Conservation (phyloP, 2,797 vertebrate genomes). For the Cephalopachus bancanus region DNA sequence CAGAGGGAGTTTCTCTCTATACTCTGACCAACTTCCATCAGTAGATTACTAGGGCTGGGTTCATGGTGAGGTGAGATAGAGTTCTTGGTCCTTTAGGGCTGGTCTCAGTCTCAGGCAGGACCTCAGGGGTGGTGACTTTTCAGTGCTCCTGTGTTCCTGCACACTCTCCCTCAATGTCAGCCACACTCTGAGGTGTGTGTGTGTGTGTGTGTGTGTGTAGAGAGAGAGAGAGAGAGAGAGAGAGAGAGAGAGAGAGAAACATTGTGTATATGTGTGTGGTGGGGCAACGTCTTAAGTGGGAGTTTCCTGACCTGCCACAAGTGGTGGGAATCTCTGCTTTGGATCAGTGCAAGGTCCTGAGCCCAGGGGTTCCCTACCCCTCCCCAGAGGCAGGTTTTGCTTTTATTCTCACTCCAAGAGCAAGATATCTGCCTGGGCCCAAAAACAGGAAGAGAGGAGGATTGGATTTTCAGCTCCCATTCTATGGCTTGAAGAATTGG, state of each 20-base stretch:
- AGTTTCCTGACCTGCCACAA: neutral
- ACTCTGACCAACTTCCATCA: neutral
- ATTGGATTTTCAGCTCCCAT: neutral
- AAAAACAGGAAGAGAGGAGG: neutral
- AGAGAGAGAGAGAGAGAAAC: too few relatives aligned
- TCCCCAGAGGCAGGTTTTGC: neutral
- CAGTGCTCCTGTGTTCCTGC: neutral
- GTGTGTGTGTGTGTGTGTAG: neutral
- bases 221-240: too few relatives aligned
- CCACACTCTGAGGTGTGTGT: neutral
- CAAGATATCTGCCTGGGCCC: neutral
- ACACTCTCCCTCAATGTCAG: neutral
- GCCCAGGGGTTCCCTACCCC: neutral
- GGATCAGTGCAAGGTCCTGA: neutral
- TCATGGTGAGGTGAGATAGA: neutral
- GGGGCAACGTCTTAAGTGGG: neutral
- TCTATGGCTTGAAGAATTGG: neutral
- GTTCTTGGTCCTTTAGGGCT: neutral
- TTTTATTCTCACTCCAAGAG: neutral
- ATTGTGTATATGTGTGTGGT: too few relatives aligned
- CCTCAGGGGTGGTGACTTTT: neutral
- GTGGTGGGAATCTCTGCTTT: neutral
- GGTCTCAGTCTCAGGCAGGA: neutral
- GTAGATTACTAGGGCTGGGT: neutral
- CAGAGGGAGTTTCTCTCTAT: neutral